Conservation (phyloP, 2,113 vertebrate species). For the Leptocoma aspasia region DNA sequence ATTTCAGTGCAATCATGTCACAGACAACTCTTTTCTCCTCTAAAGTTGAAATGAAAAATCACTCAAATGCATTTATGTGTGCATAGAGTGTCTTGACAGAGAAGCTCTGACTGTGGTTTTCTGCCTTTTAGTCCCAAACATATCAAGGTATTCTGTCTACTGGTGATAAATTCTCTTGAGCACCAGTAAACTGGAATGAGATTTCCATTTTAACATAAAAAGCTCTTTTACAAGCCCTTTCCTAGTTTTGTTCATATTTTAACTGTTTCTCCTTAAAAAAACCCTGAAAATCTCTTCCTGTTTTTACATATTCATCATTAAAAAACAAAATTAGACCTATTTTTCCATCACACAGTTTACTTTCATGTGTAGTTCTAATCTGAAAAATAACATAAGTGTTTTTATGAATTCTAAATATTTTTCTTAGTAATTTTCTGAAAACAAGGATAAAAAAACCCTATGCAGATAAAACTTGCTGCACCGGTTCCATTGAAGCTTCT, state of each 20-base stretch:
- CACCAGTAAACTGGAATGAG: not conserved
- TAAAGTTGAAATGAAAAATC: not conserved
- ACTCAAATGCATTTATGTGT: not conserved
- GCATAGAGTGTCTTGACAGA: not conserved
- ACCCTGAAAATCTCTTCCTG: not conserved
- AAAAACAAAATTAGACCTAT: not conserved
- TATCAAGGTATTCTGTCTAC: not conserved
- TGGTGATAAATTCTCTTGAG: not conserved
- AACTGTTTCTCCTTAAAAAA: not conserved
- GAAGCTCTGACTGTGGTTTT: not conserved
- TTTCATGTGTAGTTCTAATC: not conserved
- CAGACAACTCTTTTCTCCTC: not conserved
- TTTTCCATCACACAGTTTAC: not conserved
- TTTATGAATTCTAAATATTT: not conserved
- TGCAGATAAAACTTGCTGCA: conserved; percentile 13
- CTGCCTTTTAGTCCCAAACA: not conserved
- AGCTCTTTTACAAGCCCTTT: not conserved
- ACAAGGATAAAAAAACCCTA: not conserved
- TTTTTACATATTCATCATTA: not conserved
- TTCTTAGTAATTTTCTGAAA: not conserved
- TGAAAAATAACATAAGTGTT: not conserved
- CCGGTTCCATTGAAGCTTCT: not conserved
- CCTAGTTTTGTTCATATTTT: not conserved
- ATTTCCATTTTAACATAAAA: not conserved
- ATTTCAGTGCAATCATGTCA: not conserved